Evolutionary conservation across 23 tunicate genomes (phyloP).

Genomic region (Ascidia mentula): DNA sequence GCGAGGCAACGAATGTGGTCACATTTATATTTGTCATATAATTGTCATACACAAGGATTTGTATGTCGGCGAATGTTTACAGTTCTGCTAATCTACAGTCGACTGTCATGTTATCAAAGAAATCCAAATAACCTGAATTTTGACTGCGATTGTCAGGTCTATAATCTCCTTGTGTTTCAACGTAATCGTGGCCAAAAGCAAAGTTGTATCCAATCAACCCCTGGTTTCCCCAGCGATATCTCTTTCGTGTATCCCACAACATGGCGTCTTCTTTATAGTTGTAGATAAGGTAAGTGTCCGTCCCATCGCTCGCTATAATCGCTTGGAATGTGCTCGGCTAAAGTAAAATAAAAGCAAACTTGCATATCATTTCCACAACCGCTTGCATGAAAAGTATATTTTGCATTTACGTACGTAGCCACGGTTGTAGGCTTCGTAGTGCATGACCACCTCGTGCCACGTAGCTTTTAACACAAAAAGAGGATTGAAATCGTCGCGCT

Average conservation of each 20-base stretch:
- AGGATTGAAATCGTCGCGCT: constrained; percentile 16
- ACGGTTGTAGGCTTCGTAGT: constrained; percentile 14
- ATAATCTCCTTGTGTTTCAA: constrained; percentile 28
- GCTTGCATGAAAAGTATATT: neutral
- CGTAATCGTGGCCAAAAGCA: neutral
- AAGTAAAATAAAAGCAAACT: neutral
- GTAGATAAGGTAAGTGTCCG: constrained; percentile 33
- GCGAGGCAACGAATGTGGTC: neutral
- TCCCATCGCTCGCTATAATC: constrained; percentile 19
- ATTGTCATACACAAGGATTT: too few species aligned
- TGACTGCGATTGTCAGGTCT: constrained; percentile 27
- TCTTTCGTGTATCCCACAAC: constrained; percentile 13
- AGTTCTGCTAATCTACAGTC: too few species aligned
- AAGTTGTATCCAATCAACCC: constrained; percentile 25
- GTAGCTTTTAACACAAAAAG: constrained; percentile 31
- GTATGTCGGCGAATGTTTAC: too few species aligned
- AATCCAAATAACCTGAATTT: neutral
- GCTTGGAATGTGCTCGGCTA: constrained; percentile 56
- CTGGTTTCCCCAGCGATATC: neutral
- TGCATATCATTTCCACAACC: neutral
- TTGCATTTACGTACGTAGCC: constrained; percentile 11
- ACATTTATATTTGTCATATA: too few species aligned
- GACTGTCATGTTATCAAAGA: too few species aligned
- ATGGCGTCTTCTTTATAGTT: constrained; percentile 32
- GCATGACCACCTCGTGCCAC: constrained; percentile 34